Base-by-base conservation (phyloP, 2,888 invertebrate genomes). In the Mesochorus sp. region DNA sequence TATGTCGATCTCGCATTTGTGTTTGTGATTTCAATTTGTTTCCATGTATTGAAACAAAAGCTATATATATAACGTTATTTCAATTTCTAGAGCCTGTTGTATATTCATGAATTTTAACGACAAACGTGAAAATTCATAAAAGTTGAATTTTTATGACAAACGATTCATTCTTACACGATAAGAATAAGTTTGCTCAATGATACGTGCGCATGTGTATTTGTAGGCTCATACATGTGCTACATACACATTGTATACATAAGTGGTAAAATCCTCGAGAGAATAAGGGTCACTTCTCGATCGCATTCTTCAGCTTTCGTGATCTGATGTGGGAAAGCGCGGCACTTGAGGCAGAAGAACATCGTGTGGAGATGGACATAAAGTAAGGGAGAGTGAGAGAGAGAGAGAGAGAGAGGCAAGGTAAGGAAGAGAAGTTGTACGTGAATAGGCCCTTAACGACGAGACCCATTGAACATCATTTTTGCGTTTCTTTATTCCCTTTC, bases 391-490 rank as follows among this genome's bases (percentile, higher is more conserved):
- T 55, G 39, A 59, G 51, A 42, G 47, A 28, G 14, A 53, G 8
- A 42, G 49, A 71, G 26, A 64, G 31, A 44, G 26, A 51, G 44
- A 68, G 34, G 61, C n/a, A 37, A 24, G 28, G 26, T 10, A 26
- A 51, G 51, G 39, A 55, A 47, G 51, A 66, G 51, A 49, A 61
- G 74, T 78, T 81, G 49, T 55, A 64, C 62, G 73, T 80, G 79
- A 80, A 82, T 78, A 79, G 79, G 74, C 75, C 72, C 80, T 80
- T 79, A 82, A 82, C 77, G 79, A 82, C 71, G 79, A 72, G 28
- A 67, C 47, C 39, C 34, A 57, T 66, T 28, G 67, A 67, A 53
- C 51, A 37, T 59, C 39, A 64, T 42, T 55, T 49, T 66, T 49
- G 49, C 49, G 12, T 49, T 51, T 37, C 21, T n/a, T 10, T 21